Evolutionary conservation across 1,140 invertebrate species (phyloP).

Genomic region (Daktulosphaira vitifoliae): DNA sequence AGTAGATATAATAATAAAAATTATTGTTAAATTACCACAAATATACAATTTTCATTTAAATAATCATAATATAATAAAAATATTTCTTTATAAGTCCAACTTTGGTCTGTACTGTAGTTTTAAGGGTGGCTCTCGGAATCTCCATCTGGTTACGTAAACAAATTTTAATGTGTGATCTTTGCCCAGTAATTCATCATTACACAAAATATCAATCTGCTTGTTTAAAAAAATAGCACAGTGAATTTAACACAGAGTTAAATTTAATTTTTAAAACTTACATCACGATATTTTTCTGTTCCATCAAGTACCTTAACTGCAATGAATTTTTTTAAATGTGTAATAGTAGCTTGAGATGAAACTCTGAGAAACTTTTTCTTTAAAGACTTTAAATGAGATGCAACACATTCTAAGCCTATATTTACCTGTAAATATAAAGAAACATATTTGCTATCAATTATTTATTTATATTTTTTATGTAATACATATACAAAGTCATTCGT

Average conservation of each 20-base stretch:
- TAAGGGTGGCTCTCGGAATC: conserved; percentile 83
- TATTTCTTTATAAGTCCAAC: conserved; percentile 53
- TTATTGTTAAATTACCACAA: too few relatives aligned
- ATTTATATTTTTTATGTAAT: too few relatives aligned
- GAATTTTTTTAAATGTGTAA: conserved; percentile 95
- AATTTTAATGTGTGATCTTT: conserved; percentile 99
- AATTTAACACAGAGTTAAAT: conserved; percentile 17
- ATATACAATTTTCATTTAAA: too few relatives aligned
- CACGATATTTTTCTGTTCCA: conserved; percentile 83
- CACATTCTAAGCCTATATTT: conserved; percentile 81
- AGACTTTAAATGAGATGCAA: conserved; percentile 71
- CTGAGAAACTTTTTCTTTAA: conserved; percentile 82
- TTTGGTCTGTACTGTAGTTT: conserved; percentile 72
- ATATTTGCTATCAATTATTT: too few relatives aligned
- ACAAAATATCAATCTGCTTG: conserved; percentile 89
- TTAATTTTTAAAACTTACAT: conserved; percentile 59
- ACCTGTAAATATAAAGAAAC: too few relatives aligned
- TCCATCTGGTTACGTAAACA: conserved; percentile 94
- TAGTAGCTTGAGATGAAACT: conserved; percentile 91
- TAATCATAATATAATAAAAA: conserved; percentile 1
- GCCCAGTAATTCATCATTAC: conserved; percentile 94
- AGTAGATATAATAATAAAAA: too few relatives aligned
- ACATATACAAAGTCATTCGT: too few relatives aligned
- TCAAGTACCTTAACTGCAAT: conserved; percentile 91
- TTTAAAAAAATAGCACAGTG: not conserved